These are phyloP conservation scores for Poicephalus gulielmi DNA, from an alignment of 2,113 vertebrate species.

Conservation along the genomic window DNA sequence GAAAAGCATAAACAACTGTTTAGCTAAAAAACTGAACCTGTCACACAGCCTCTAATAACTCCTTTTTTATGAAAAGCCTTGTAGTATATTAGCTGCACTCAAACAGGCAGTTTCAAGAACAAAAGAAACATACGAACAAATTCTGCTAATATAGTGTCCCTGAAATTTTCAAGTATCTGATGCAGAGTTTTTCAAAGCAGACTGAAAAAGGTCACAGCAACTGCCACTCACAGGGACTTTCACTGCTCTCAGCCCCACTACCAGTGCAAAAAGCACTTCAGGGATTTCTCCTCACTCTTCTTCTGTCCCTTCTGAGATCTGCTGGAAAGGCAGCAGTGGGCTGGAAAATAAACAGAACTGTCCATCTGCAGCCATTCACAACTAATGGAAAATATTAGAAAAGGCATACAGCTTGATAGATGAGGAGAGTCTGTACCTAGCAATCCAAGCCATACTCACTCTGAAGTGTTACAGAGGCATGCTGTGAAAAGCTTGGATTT, in stretches of 20 bases:
- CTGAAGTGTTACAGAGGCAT: rapidly evolving
- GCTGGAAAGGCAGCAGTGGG: background rate
- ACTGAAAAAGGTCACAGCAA: background rate
- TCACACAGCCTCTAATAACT: background rate
- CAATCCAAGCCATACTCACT: background rate
- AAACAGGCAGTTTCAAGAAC: background rate
- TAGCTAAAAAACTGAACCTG: conserved; percentile 5
- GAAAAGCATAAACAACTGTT: background rate
- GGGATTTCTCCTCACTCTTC: background rate
- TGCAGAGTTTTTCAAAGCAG: background rate
- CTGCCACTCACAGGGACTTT: background rate
- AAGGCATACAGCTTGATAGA: background rate
- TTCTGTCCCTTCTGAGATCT: background rate
- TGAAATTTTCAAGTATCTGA: background rate
- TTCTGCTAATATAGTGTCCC: background rate
- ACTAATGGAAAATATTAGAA: background rate
- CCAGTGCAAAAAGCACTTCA: background rate
- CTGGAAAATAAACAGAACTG: background rate
- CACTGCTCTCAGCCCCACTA: background rate
- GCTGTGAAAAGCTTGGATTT: background rate
- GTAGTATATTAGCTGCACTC: background rate
- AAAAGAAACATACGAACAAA: background rate
- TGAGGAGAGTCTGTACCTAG: background rate
- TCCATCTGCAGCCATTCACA: background rate
- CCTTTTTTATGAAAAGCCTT: background rate